Percentiles rank a stretch among this genome's conserved stretches.
Conservation (phyloP, 2,888 invertebrate species). For the Machimus atricapillus region DNA sequence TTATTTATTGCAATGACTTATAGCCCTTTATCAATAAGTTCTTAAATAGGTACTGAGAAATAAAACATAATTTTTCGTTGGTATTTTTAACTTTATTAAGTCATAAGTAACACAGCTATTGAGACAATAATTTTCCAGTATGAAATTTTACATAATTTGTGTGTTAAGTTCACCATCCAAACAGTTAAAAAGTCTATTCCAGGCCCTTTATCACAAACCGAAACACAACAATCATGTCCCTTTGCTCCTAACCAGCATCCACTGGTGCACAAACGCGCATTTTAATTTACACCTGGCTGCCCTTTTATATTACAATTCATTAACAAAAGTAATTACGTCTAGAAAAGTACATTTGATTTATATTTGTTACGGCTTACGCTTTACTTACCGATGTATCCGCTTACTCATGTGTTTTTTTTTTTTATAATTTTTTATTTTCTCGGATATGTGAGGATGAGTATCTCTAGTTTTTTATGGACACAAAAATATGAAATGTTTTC, state of each 20-base stretch:
- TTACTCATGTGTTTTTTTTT: neutral
- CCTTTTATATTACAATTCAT: neutral
- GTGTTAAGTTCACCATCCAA: neutral
- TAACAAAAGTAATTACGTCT: slow-evolving; percentile 10
- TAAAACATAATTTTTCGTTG: neutral
- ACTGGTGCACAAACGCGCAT: neutral
- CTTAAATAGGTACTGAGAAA: neutral
- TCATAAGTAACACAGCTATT: slow-evolving; percentile 32
- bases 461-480: slow-evolving; percentile 19
- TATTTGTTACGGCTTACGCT: neutral
- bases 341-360: slow-evolving; percentile 7
- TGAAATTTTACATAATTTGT: neutral
- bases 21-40: neutral
- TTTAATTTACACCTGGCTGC: neutral
- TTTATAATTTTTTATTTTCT: neutral
- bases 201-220: neutral
- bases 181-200: neutral
- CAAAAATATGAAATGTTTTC: slow-evolving; percentile 36
- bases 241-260: neutral
- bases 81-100: slow-evolving; percentile 11
- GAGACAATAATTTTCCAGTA: slow-evolving; percentile 31
- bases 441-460: slow-evolving; percentile 33
- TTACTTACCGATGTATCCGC: slow-evolving; percentile 1
- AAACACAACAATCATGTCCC: neutral
- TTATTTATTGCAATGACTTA: too few species aligned